Percentiles rank a stretch among this genome's conserved stretches.
Conservation (phyloP, 1,140 invertebrate genomes). For the Leptinotarsa texana region DNA sequence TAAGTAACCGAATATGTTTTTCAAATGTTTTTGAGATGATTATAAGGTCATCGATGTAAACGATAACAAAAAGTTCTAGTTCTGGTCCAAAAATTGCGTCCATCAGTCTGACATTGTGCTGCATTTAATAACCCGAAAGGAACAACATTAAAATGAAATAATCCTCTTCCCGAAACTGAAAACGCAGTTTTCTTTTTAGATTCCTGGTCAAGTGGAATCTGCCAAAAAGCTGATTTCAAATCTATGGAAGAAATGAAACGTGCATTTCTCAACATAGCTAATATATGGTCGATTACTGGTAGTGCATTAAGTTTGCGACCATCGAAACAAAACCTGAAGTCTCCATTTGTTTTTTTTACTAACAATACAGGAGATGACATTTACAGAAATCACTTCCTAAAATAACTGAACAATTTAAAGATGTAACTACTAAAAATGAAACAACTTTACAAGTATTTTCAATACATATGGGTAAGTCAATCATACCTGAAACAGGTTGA, state of each 20-base stretch:
- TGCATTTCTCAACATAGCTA: constrained; percentile 45
- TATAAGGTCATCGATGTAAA: constrained; percentile 52
- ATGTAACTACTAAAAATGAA: constrained; percentile 13
- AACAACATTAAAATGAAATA: constrained; percentile 52
- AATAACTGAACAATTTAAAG: not conserved
- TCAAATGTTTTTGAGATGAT: constrained; percentile 42
- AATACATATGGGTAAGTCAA: not conserved
- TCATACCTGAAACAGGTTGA: not conserved
- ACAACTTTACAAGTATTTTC: constrained; percentile 14
- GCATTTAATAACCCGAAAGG: constrained; percentile 52
- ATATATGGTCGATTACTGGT: constrained; percentile 41
- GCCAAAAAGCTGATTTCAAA: constrained; percentile 14
- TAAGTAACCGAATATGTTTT: constrained; percentile 38
- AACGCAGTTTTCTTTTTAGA: constrained; percentile 52
- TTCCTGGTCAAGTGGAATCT: constrained; percentile 29
- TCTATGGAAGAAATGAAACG: constrained; percentile 48
- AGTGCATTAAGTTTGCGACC: constrained; percentile 44
- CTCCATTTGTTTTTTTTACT: constrained; percentile 29
- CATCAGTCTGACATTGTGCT: constrained; percentile 47
- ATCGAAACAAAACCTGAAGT: constrained; percentile 46
- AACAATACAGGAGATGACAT: constrained; percentile 25
- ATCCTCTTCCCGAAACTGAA: constrained; percentile 37
- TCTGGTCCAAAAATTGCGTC: constrained; percentile 41
- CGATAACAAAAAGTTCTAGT: constrained; percentile 36
- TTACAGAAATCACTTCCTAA: constrained; percentile 18